Base-by-base conservation (phyloP, 2,888 invertebrate species). In the Diplolepis rosae region DNA sequence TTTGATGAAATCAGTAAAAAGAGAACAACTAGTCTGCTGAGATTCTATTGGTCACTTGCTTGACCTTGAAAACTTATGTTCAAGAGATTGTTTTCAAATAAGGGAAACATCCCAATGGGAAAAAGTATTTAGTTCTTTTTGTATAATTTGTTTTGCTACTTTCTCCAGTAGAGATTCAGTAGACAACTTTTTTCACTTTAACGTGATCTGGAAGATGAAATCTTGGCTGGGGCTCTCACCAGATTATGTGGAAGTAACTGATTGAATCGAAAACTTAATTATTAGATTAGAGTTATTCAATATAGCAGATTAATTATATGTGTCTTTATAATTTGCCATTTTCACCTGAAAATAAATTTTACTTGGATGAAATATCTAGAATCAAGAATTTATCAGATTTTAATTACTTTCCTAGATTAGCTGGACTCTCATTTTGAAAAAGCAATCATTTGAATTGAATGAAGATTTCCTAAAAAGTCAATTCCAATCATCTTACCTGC, bases 121-220 rank as follows among this genome's bases (percentile, higher is more conserved):
- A 61, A 39, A 61, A 61, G 61, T 61, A 35, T 24, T 24, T n/a
- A 39, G 39, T 61, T 39, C n/a, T 61, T 61, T n/a, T 61, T 61
- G 39, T 27, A 6, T 7, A 61, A 39, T 27, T 39, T 39, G 61
- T 61, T 61, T 61, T 61, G 61, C 61, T 22, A 61, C 61, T 61
- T 61, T 61, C 61, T 61, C 61, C 24, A 39, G 61, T 39, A 35
- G 27, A 35, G 39, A 61, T 13, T 24, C 27, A 39, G 61, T 61
- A 27, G 61, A 61, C 39, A 39, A n/a, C 13, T 61, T 39, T 61
- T 32, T 56, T 61, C 30, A 15, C 30, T 54, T 11, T 32, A n/a
- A 39, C 61, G 61, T 39, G 39, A 61, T 61, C 61, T 39, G 61
- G 27, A 61, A 61, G 24, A 61, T 39, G 27, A 61, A 39, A 27